These are phyloP conservation scores for Rhinogobius similis DNA, from an alignment of 2,113 vertebrate genomes.

Conservation along the genomic window DNA sequence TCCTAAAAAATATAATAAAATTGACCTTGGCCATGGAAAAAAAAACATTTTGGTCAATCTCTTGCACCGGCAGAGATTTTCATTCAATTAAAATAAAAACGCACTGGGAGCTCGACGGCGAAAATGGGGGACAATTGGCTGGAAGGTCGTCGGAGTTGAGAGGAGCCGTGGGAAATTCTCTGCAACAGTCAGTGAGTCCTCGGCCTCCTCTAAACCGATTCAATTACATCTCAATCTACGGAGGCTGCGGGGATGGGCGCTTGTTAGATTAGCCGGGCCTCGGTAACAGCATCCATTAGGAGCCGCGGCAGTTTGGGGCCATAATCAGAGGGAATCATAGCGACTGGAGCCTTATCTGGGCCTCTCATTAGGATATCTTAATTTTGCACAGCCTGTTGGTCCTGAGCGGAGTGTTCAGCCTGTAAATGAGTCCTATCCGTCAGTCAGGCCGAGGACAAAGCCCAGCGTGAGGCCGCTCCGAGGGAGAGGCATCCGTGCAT, in stretches of 20 bases:
- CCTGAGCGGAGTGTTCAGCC: constrained; percentile 53
- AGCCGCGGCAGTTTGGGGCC: constrained; percentile 73
- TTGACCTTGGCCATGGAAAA: background rate
- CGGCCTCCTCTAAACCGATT: constrained; percentile 71
- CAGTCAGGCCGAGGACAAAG: constrained; percentile 61
- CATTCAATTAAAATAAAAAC: constrained; percentile 64
- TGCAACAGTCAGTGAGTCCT: constrained; percentile 43
- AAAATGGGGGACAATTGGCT: constrained; percentile 54
- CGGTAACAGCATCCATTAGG: constrained; percentile 75
- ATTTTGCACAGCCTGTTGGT: constrained; percentile 71
- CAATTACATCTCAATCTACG: constrained; percentile 77
- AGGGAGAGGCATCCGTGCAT: constrained; percentile 44
- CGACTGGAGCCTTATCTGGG: constrained; percentile 72
- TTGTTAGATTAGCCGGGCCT: constrained; percentile 71
- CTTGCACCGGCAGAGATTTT: constrained; percentile 47
- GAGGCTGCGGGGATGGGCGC: constrained; percentile 73
- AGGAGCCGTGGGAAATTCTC: constrained; percentile 41
- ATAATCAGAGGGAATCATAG: constrained; percentile 76
- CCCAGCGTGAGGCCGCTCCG: constrained; percentile 53
- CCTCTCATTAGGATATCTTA: constrained; percentile 74
- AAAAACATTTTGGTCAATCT: background rate
- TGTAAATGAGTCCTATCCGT: constrained; percentile 72
- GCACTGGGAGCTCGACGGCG: constrained; percentile 34
- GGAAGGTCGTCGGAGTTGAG: constrained; percentile 48
- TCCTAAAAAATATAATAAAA: background rate